These are phyloP conservation scores for Dipodomys ordii DNA, from an alignment of 2,113 vertebrate genomes.

Conservation along the genomic window DNA sequence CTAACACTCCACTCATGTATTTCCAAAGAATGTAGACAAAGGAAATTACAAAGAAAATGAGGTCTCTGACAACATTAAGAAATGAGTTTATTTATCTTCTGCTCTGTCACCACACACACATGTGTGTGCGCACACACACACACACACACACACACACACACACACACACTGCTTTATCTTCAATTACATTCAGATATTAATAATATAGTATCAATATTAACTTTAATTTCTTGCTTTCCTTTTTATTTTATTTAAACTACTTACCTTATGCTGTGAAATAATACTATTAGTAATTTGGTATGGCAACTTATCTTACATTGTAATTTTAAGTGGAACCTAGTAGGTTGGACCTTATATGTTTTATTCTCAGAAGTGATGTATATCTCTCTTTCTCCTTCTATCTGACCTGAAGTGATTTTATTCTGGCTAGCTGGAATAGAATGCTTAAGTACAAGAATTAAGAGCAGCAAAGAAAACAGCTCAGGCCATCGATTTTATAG, in stretches of 20 bases:
- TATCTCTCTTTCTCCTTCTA: background rate
- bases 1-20: accelerated
- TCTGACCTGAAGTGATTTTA: too few species aligned
- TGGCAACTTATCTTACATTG: background rate
- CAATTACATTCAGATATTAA: background rate
- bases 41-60: background rate
- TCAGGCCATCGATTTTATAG: too few species aligned
- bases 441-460: too few species aligned
- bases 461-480: too few species aligned
- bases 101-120: too few species aligned
- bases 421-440: too few species aligned
- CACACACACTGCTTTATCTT: background rate
- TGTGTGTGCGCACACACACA: too few species aligned
- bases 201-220: background rate
- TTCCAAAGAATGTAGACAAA: background rate
- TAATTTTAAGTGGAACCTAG: background rate
- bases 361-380: background rate
- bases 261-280: background rate
- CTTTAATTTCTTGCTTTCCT: background rate
- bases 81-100: background rate
- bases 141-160: background rate
- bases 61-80: background rate
- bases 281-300: background rate
- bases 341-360: background rate
- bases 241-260: background rate